Evolutionary conservation across 2,113 vertebrate species (phyloP).

Genomic region (Numenius arquata): DNA sequence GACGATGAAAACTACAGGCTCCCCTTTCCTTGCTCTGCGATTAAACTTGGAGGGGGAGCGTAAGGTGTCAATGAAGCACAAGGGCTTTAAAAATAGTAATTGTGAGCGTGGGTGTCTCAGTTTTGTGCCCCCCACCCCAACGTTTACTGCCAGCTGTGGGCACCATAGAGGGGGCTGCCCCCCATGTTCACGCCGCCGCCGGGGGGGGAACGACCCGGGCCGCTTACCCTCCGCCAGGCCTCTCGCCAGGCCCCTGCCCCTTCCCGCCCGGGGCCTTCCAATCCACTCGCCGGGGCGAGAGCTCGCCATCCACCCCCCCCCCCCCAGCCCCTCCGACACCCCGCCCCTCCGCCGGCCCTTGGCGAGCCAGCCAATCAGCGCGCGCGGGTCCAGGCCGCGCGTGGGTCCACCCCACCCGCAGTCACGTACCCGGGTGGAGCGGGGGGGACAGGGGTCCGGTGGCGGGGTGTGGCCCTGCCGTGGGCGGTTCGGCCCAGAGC

Average conservation of each 20-base stretch:
- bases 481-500: background rate
- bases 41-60: rapidly evolving
- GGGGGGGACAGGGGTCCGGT: too few relatives aligned
- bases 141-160: rapidly evolving
- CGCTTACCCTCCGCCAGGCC: rapidly evolving
- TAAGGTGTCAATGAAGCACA: background rate
- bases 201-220: rapidly evolving
- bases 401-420: background rate
- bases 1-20: background rate
- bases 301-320: background rate
- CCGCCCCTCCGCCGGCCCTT: background rate
- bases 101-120: rapidly evolving
- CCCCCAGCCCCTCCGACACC: too few relatives aligned
- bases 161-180: rapidly evolving
- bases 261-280: too few relatives aligned
- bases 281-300: background rate
- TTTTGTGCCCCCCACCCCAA: rapidly evolving
- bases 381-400: background rate
- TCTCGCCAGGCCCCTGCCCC: rapidly evolving
- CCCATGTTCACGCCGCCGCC: rapidly evolving
- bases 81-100: background rate
- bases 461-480: too few relatives aligned
- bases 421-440: background rate
- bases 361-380: background rate
- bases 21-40: background rate